Conservation (phyloP, 53 echinoderm and acorn worm species). For the Paelopatides confundens region DNA sequence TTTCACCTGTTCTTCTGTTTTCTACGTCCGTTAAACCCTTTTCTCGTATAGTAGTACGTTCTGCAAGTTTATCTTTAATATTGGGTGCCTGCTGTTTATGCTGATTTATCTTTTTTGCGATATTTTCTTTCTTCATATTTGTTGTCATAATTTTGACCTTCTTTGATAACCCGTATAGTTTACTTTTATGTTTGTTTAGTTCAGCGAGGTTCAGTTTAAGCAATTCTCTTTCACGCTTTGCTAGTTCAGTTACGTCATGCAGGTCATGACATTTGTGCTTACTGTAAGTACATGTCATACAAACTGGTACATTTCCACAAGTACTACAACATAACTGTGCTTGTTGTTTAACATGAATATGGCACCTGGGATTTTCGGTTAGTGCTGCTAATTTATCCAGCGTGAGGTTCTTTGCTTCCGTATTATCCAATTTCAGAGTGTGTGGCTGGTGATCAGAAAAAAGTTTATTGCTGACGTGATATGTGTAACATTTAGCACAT, state of each 20-base stretch:
- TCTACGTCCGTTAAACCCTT: background rate
- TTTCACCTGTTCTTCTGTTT: background rate
- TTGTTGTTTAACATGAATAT: background rate
- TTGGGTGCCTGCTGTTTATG: background rate
- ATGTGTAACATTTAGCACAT: background rate
- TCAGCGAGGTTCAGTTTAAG: background rate
- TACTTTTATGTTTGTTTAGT: background rate
- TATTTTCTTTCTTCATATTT: background rate
- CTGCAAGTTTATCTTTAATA: background rate
- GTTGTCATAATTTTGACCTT: background rate
- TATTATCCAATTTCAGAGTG: background rate
- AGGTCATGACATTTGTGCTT: constrained; percentile 16
- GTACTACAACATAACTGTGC: background rate
- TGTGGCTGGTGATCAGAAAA: background rate
- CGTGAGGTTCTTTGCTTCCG: background rate
- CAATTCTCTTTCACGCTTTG: background rate
- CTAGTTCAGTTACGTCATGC: background rate
- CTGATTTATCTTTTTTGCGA: background rate
- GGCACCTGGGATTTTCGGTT: background rate
- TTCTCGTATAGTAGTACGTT: background rate
- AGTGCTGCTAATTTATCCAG: constrained; percentile 13
- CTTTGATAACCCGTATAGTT: background rate
- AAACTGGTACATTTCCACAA: background rate
- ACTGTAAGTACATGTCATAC: background rate
- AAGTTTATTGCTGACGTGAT: background rate